A percentile compares a stretch with the other conserved stretches of the same genome.
Conservation (phyloP, 2,888 invertebrate genomes). For the Epicampocera succincta region DNA sequence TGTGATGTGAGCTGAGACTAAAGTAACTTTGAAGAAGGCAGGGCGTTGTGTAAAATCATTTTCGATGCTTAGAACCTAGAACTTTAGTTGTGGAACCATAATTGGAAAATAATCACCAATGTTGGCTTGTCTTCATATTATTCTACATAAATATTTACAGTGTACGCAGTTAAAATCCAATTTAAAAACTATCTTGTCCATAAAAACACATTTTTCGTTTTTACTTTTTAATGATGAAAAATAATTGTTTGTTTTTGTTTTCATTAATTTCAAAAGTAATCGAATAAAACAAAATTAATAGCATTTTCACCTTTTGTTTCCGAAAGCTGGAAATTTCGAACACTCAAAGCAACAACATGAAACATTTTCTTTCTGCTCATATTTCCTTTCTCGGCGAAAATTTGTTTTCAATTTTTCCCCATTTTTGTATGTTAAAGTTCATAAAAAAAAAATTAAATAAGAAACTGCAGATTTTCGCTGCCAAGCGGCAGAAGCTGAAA, state of each 20-base stretch:
- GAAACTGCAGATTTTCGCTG: conserved; percentile 30
- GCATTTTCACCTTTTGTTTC: conserved; percentile 47
- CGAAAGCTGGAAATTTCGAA: conserved; percentile 41
- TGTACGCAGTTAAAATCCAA: conserved; percentile 12
- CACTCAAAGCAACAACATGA: no score
- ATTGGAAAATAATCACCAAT: no score
- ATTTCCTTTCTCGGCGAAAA: no score
- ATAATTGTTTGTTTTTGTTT: conserved; percentile 42
- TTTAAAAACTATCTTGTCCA: conserved; percentile 2
- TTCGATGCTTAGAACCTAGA: no score
- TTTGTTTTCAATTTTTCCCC: conserved; percentile 40
- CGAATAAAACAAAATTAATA: conserved; percentile 35
- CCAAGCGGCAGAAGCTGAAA: conserved; percentile 39
- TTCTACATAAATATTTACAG: not conserved
- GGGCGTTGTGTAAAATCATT: no score
- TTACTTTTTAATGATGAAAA: conserved; percentile 10
- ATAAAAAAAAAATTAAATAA: conserved; percentile 27
- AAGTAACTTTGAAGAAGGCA: no score
- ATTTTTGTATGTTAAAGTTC: conserved; percentile 51
- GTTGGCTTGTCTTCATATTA: no score
- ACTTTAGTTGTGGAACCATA: no score
- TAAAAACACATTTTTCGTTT: not conserved
- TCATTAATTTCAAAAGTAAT: conserved; percentile 39
- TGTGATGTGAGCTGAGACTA: no score
- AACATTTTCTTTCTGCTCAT: conserved; percentile 56